Evolutionary conservation across 2,888 invertebrate species (phyloP), one percentile per base, ranked within the genome.

Genomic region (Drosophila testacea): DNA sequence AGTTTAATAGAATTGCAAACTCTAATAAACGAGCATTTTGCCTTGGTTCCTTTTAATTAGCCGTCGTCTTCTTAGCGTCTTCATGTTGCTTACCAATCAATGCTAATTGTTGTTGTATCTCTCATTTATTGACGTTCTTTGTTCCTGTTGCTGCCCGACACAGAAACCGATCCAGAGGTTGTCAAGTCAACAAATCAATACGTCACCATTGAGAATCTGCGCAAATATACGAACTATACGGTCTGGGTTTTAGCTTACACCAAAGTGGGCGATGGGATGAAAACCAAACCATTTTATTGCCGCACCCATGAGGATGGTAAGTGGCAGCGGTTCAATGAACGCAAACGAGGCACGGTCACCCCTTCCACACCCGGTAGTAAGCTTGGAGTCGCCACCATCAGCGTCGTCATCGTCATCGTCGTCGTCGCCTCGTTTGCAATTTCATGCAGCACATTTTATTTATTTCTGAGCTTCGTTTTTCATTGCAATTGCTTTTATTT

Each of bases 161-260:
- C 84, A 96, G 96, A 96, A 88, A 95, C 95, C 89, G 95, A 96
- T 93, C 95, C 95, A 68, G 95, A 95, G 80, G 95, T 95, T 81
- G 95, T 95, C n/a, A 97, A 97, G 83, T 93, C 93, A 73, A 92
- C 92, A 81, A 93, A 93, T 90, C 93, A 93, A 90, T 93, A 93
- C 87, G 90, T 92, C 73, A 93, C 93, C 65, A 93, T 97, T 71
- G 95, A 95, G 64, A 96, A 96, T 50, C 93, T 98, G 62, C 94
- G 95, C 88, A 96, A 97, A 85, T 97, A 95, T 93, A 97, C 98
- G 34, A 98, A 98, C 93, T 98, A 98, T 92, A 97, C 97, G 38
- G 96, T 98, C 57, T 96, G 97, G 78, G 97, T 97, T 38, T 94
- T 97, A 90, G 98, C 98, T 7, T 98, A 95, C 92, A 98, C 98